Conservation (phyloP, 2,113 vertebrate genomes). For the Noctilio leporinus region DNA sequence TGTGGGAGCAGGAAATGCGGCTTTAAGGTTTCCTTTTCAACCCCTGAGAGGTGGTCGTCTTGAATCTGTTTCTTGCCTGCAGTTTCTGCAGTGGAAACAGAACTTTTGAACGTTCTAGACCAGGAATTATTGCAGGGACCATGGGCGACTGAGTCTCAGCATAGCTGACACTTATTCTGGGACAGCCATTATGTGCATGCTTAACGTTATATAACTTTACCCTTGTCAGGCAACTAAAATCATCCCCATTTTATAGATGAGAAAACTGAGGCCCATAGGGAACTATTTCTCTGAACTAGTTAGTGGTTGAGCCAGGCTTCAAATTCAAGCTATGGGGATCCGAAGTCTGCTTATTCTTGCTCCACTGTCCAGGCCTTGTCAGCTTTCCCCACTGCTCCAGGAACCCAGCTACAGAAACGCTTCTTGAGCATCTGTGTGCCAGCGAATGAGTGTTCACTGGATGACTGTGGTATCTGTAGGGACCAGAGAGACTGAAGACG, state of each 20-base stretch:
- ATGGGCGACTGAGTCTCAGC: too few relatives aligned
- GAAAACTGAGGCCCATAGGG: neutral
- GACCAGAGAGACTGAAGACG: neutral
- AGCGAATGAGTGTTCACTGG: neutral
- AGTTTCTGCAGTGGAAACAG: neutral
- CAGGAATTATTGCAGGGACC: neutral
- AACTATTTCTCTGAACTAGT: neutral
- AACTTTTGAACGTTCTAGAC: too few relatives aligned
- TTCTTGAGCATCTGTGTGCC: neutral
- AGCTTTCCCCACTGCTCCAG: neutral
- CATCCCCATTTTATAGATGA: neutral
- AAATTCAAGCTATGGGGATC: neutral
- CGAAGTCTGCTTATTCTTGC: neutral
- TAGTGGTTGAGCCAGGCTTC: neutral
- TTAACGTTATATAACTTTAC: neutral
- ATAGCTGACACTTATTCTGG: neutral
- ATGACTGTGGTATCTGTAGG: neutral
- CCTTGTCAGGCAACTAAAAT: neutral
- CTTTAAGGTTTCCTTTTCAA: neutral
- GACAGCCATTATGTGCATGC: neutral
- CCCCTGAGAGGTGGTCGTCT: rapidly evolving
- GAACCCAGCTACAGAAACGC: neutral
- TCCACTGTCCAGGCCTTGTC: neutral
- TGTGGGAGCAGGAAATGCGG: rapidly evolving
- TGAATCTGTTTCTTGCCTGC: neutral